These are phyloP conservation scores for Aspidiotus rigidus DNA, from an alignment of 2,888 invertebrate species.

Conservation along the genomic window DNA sequence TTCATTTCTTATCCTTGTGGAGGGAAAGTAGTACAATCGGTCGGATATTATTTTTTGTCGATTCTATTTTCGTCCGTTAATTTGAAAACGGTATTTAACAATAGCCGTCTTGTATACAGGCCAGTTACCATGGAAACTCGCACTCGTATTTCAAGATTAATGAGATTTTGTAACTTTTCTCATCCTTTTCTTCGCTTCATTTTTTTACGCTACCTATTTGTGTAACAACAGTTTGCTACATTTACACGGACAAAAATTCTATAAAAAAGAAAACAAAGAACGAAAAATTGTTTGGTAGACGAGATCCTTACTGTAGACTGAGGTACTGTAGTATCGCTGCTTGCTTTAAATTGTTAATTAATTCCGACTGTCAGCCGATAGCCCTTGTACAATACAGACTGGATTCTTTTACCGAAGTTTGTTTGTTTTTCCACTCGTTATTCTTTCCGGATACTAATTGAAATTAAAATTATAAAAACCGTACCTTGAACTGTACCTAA, in stretches of 20 bases:
- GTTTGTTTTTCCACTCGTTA: no score
- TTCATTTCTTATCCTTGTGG: no score
- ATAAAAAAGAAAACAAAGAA: background rate
- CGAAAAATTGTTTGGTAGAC: background rate
- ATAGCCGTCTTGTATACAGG: background rate
- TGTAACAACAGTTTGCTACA: no score
- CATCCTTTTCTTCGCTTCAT: background rate
- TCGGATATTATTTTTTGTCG: background rate
- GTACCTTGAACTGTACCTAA: no score
- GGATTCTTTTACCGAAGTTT: no score
- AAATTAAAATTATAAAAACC: no score
- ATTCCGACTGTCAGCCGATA: constrained; percentile 3
- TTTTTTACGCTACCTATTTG: no score
- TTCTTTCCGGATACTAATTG: no score
- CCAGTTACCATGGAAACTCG: background rate
- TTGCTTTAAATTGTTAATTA: background rate
- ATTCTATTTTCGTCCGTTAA: background rate
- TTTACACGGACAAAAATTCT: background rate
- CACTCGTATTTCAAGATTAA: constrained; percentile 3
- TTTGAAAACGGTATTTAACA: background rate
- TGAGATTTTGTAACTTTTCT: constrained; percentile 4
- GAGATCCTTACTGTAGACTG: background rate
- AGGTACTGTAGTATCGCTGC: background rate
- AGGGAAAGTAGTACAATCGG: no score
- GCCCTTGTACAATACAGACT: background rate